Percentiles rank a stretch among this genome's conserved stretches.
These are phyloP conservation scores for Pocillopora verrucosa DNA, from an alignment of 64 coral and sea anemone species.

Conservation along the genomic window DNA sequence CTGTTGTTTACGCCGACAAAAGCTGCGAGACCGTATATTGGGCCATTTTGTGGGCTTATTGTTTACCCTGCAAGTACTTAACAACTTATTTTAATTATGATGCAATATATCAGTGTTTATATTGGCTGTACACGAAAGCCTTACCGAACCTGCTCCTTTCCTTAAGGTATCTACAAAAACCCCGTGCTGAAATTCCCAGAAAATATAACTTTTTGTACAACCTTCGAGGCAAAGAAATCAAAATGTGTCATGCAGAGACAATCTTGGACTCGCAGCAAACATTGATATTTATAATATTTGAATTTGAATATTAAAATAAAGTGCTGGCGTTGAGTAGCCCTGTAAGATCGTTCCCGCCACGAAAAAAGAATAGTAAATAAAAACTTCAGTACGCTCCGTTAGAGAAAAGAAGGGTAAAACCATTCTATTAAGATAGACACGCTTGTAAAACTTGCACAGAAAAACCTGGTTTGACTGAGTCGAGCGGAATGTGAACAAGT, in stretches of 20 bases:
- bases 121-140: background rate
- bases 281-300: constrained; percentile 22
- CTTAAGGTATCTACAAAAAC: too few species aligned
- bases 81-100: background rate
- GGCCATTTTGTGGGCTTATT: background rate
- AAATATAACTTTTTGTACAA: too few species aligned
- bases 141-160: background rate
- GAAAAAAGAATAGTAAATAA: background rate
- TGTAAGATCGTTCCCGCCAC: background rate
- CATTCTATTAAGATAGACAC: background rate
- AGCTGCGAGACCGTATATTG: background rate
- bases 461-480: too few species aligned
- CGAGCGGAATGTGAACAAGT: too few species aligned
- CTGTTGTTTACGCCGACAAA: background rate
- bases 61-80: background rate
- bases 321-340: background rate
- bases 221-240: background rate
- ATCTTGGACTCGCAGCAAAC: background rate
- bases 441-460: background rate
- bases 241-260: background rate
- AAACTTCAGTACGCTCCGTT: too few species aligned
- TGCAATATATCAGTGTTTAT: constrained; percentile 5
- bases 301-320: background rate
- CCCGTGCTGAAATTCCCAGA: too few species aligned
- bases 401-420: too few species aligned